Evolutionary conservation across 2,888 invertebrate species (phyloP), one percentile per base, ranked within the genome.

Genomic region (Eristalis intricaria): DNA sequence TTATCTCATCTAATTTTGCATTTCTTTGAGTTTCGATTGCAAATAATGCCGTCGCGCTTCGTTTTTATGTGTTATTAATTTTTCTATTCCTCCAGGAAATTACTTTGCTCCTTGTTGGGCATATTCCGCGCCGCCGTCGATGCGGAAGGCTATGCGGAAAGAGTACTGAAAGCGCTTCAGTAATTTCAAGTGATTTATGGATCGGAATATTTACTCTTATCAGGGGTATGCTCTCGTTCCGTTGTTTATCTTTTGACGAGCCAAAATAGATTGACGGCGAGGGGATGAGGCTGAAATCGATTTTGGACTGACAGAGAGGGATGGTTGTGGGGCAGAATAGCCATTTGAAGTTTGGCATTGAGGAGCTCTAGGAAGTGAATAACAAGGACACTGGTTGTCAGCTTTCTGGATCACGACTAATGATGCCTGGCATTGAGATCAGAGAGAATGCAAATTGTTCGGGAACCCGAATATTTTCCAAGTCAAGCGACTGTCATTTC

Each of bases 41-140:
- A 61, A 79, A 80, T 76, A 76, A 75, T 69, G 35, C 63, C 43
- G 50, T 19, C 19, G 50, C 19, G 43, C 71, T 58, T 40, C 56
- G 26, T 63, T 32, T 84, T 76, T 77, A 80, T 76, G 80, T 73
- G 71, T 68, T 82, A 82, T 74, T 82, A 85, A 85, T 82, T 85
- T 81, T 68, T 61, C 69, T 64, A 22, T 64, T 66, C 56, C 19
- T 26, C 56, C 15, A 35, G 43, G 64, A 81, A 81, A 85, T 76
- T 66, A 63, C 61, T 65, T 75, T 40, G 43, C 50, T 61, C 60
- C 50, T 50, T 50, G 50, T 7, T 50, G 50, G 8, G 50, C 8
- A 50, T 8, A 50, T 8, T 19, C 19, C 19, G 19, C 19, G 50
- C 19, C 19, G 19, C 50, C 50, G 32, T 50, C 50, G 5, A 19